Base-by-base conservation (phyloP, 1,140 invertebrate genomes). In the Probaryconus sp. region DNA sequence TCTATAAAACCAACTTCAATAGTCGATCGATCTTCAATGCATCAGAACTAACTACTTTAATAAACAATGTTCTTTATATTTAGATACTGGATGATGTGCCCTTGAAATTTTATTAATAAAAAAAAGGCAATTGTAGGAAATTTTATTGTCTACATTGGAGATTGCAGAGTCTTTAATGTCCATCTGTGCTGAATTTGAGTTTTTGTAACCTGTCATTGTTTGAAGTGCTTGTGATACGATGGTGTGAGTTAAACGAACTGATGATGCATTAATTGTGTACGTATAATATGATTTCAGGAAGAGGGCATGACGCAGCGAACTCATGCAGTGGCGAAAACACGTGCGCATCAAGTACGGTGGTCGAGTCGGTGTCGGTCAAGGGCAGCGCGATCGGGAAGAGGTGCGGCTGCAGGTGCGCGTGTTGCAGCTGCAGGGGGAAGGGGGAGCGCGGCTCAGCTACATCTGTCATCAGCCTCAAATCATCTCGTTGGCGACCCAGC, bases 251-350 rank as follows among this genome's bases (percentile, higher is more conserved):
- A 31, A 5, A n/a, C 2, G 9, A 5, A 31, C 10, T 31, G 10
- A 5, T 31, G 30, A 14, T 14, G 33, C 13, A 13, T 3, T 42
- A 42, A 21, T 42, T 21, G 7, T 10, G 4, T 21, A 11, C 0
- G 2, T 48, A 48, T 33, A 4, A 26, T 67, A 11, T 35, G 47
- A 72, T 83, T 83, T 73, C 55, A 87, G 86, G 81, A 83, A 87
- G 83, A 85, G 84, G 86, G 86, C 81, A 87, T 87, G 86, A 87
- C 83, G 85, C 78, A 83, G 83, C 85, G 84, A 82, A 87, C 87
- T 84, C 83, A 88, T 88, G 87, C 87, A 88, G 87, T 88, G 87
- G 87, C 84, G 86, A 87, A 87, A 88, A 88, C 84, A 88, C 87
- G 87, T 87, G 82, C 87, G 86, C 81, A 88, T 88, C 86, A 87